Base-by-base conservation (phyloP, 2,888 invertebrate genomes). In the Caenorhabditis japonica region DNA sequence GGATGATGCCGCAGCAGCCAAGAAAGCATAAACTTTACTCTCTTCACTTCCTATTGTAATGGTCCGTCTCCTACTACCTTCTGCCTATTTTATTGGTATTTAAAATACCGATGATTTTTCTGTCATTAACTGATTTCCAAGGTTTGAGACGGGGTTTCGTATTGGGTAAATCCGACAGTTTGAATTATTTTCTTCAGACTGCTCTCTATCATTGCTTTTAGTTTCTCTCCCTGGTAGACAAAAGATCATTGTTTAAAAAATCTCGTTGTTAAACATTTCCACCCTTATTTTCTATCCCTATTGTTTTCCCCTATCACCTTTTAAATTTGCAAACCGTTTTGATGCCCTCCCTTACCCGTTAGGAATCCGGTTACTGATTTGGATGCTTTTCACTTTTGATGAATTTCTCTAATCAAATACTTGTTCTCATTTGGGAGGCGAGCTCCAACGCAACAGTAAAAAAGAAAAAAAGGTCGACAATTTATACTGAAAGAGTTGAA, bases 21-120 rank as follows among this genome's bases (percentile, higher is more conserved):
- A 60, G 39, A 66, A 66, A 39, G 73, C 56, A 38, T 73, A 61
- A 66, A 61, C 56, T 34, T 56, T 44, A 19, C 21, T 25, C 30
- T 52, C 27, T 46, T 56, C 55, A 33, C 47, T 59, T 55, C 33
- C 34, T 30, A 30, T 46, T 39, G 25, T 44, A 21, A 33, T 46
- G 19, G 25, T 56, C 38, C n/a, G 12, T 38, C 27, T 46, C 21
- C 53, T 36, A 23, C 44, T 68, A 44, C 56, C 38, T 27, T n/a
- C 34, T 41, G 21, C 27, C 30, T 38, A n/a, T 25, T 23, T 10
- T 21, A 23, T 44, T 38, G 47, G 55, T 64, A 39, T 64, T 23
- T 51, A 13, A 46, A 55, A 53, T 59, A 27, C 47, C 59, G 39
- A 59, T 55, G 39, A 56, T 34, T 41, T 56, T 44, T 55, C 47